Evolutionary conservation across 2,888 invertebrate species (phyloP), one percentile per base, ranked within the genome.

Genomic region (Hypercompe scribonia): DNA sequence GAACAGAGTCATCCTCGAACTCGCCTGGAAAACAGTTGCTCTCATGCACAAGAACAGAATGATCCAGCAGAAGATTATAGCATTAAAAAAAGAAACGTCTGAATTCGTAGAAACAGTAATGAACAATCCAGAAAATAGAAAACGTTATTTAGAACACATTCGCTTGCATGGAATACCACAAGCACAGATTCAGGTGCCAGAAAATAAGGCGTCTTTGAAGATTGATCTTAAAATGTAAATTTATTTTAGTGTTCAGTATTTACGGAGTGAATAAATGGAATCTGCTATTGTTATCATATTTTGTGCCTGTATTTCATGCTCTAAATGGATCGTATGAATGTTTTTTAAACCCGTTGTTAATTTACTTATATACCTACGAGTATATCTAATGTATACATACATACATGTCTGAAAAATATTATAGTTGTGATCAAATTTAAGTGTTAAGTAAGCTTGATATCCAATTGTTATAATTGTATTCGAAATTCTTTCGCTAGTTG

Each of bases 1-100:
- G 75, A 93, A 91, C 81, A 93, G 94, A 75, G 96, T 96, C 15
- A 95, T 97, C 64, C 90, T 97, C 42, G 96, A 96, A 71, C 96
- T 97, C 11, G 97, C 97, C 8, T 94, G 96, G 89, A 96, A 96
- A 85, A 97, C 97, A 0, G 96, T 97, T 63, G 96, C 96, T 21
- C 91, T 97, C 34, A 96, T 97, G 93, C 96, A 96, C 77, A 96
- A 96, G 78, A 97, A 97, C 90, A 96, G 94, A 77, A 85, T 96
- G 64, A 94, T 97, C 74, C 97, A 97, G 82, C 95, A 96, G 76
- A 96, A 96, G 82, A 93, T 97, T 73, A 93, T 96, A 11, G 96
- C 95, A 42, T 86, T 97, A 58, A 96, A 97, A 83, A 92, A 96
- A 74, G 97, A 97, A 90, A 97, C 97, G 0, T 95, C 96, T 7